Evolutionary conservation across 1,140 invertebrate species (phyloP).

Genomic region (Calephelis virginiensis): DNA sequence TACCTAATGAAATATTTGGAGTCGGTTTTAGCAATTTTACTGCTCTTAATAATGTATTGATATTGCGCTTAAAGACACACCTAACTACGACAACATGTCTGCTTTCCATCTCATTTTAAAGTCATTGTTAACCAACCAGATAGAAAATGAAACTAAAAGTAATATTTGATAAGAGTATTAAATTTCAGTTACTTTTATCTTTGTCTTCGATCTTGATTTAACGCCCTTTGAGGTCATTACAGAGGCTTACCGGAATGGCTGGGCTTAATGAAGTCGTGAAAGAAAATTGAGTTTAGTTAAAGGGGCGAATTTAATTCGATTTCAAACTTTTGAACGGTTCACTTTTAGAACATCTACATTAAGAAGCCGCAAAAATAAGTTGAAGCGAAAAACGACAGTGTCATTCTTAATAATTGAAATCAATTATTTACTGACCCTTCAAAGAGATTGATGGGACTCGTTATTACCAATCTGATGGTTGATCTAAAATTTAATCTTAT

Average conservation of each 20-base stretch:
- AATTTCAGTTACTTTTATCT: conserved; percentile 72
- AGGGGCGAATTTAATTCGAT: conserved; percentile 76
- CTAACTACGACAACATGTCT: not conserved
- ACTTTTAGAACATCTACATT: conserved; percentile 54
- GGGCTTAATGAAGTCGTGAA: conserved; percentile 74
- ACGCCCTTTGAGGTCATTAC: conserved; percentile 73
- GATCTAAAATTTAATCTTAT: not conserved
- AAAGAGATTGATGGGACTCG: conserved; percentile 28
- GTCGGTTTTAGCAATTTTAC: too few species aligned
- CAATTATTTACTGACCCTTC: conserved; percentile 58
- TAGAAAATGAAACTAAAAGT: conserved; percentile 19
- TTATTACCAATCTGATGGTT: conserved; percentile 9
- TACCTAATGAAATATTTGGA: too few species aligned
- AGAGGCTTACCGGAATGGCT: conserved; percentile 69
- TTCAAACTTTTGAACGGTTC: conserved; percentile 73
- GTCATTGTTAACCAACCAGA: conserved; percentile 5
- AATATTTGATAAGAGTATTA: conserved; percentile 67
- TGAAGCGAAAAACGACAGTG: conserved; percentile 59
- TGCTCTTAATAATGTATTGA: too few species aligned
- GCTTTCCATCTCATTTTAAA: not conserved
- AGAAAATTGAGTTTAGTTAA: conserved; percentile 75
- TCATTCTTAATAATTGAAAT: conserved; percentile 70
- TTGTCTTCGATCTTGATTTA: conserved; percentile 72
- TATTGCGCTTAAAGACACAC: too few species aligned
- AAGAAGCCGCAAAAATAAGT: conserved; percentile 58